phyloP scores from a whole-genome alignment of 2,797 vertebrate genomes.

The Fistularia tabacaria region DNA sequence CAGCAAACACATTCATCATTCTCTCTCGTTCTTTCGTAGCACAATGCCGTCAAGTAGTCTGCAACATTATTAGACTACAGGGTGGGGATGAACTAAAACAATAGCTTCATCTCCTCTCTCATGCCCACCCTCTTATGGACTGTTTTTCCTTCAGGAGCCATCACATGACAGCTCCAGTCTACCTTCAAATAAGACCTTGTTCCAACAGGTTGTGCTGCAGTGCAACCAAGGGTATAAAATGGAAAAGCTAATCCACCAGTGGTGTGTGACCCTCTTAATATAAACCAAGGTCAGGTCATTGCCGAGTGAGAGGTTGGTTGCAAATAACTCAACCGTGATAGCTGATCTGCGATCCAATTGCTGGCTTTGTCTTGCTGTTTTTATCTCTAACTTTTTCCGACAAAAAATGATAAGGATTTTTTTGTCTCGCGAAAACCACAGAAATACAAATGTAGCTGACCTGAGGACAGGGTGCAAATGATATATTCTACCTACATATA shows the following conservation, averaged over 20 bases:
- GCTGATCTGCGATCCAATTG: conserved; percentile 6
- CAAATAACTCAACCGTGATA: conserved; percentile 37
- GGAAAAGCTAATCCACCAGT: conserved; percentile 55
- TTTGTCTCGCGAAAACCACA: conserved; percentile 28
- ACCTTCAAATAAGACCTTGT: conserved; percentile 55
- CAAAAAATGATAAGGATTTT: conserved; percentile 21
- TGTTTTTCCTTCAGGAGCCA: conserved; percentile 46
- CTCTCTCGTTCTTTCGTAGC: conserved; percentile 31
- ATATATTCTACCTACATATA: background rate
- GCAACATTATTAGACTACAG: conserved; percentile 32
- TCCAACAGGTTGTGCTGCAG: conserved; percentile 51
- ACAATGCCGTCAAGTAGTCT: background rate
- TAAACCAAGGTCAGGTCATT: conserved; percentile 47
- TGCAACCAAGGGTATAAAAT: conserved; percentile 55
- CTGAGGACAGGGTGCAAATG: background rate
- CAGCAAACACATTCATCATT: conserved; percentile 73
- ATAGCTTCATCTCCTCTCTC: conserved; percentile 38
- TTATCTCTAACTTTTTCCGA: conserved; percentile 18
- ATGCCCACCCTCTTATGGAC: conserved; percentile 24
- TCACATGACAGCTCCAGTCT: conserved; percentile 60
- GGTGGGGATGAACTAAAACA: conserved; percentile 46
- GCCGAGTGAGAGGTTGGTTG: conserved; percentile 55
- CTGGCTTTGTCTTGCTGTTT: conserved; percentile 30
- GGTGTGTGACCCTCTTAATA: conserved; percentile 42
- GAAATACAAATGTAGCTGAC: conserved; percentile 1